Evolutionary conservation across 2,888 invertebrate genomes (phyloP).

Genomic region (Pyrocoelia pectoralis): DNA sequence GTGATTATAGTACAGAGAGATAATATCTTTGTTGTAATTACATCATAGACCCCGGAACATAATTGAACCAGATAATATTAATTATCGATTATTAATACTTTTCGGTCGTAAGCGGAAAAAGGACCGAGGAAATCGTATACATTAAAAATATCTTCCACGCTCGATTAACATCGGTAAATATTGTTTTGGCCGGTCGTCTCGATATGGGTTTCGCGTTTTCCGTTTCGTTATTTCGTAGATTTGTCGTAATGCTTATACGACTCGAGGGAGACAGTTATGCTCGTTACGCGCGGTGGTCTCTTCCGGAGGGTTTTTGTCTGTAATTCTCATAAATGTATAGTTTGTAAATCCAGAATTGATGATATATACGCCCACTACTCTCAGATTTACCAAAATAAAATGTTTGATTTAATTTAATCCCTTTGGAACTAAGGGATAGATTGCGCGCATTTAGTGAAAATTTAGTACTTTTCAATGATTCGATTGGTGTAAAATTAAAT

Average conservation of each 20-base stretch:
- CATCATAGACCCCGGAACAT: constrained; percentile 49
- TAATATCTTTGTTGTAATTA: constrained; percentile 52
- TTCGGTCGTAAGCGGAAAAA: too few species aligned
- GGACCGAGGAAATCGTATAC: constrained; percentile 40
- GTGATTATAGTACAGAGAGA: constrained; percentile 50
- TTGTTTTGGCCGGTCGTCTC: constrained; percentile 31
- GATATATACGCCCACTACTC: constrained; percentile 10
- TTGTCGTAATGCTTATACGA: constrained; percentile 15
- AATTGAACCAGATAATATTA: constrained; percentile 51
- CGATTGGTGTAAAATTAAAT: too few species aligned
- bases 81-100: constrained; percentile 35
- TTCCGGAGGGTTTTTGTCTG: constrained; percentile 33
- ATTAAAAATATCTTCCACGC: constrained; percentile 53
- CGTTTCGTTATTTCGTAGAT: constrained; percentile 20
- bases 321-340: constrained; percentile 29
- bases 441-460: too few species aligned
- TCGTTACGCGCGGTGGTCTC: constrained; percentile 29
- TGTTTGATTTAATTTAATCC: too few species aligned
- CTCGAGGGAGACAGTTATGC: constrained; percentile 26
- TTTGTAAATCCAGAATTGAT: constrained; percentile 30
- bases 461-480: too few species aligned
- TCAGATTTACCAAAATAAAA: background rate
- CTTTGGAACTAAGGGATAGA: too few species aligned
- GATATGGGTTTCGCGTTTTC: constrained; percentile 25
- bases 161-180: constrained; percentile 46